These are phyloP conservation scores for Drosophila miranda DNA, from an alignment of 1,140 invertebrate genomes.

Conservation along the genomic window DNA sequence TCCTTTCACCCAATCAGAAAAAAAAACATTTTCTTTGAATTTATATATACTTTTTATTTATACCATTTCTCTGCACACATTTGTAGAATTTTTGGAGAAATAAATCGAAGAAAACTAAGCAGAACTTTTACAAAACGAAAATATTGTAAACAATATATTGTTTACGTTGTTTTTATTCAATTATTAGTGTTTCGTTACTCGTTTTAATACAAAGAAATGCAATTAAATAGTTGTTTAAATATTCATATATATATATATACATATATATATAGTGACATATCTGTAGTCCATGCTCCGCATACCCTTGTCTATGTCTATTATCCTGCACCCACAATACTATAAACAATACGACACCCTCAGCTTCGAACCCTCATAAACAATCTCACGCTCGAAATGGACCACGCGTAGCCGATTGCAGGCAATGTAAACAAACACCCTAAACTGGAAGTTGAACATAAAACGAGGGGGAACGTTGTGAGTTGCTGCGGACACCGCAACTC, in stretches of 20 bases:
- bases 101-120: constrained; percentile 5
- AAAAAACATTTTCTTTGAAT: constrained; percentile 37
- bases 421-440: no score
- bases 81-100: constrained; percentile 27
- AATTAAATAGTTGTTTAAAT: constrained; percentile 65
- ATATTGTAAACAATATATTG: constrained; percentile 32
- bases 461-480: no score
- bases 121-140: constrained; percentile 19
- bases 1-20: neutral
- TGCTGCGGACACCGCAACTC: no score
- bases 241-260: constrained; percentile 38
- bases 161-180: constrained; percentile 54
- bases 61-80: constrained; percentile 74
- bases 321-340: no score
- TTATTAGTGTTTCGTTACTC: constrained; percentile 67
- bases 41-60: constrained; percentile 78
- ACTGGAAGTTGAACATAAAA: no score
- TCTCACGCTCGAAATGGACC: no score
- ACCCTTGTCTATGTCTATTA: no score
- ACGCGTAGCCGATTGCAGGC: no score
- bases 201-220: constrained; percentile 73
- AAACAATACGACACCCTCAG: no score
- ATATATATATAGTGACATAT: no score
- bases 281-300: no score
- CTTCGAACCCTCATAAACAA: no score